Percentiles rank a stretch among this genome's conserved stretches.
Conservation (phyloP, 2,888 invertebrate species). For the Cryptophagus acutangulus region DNA sequence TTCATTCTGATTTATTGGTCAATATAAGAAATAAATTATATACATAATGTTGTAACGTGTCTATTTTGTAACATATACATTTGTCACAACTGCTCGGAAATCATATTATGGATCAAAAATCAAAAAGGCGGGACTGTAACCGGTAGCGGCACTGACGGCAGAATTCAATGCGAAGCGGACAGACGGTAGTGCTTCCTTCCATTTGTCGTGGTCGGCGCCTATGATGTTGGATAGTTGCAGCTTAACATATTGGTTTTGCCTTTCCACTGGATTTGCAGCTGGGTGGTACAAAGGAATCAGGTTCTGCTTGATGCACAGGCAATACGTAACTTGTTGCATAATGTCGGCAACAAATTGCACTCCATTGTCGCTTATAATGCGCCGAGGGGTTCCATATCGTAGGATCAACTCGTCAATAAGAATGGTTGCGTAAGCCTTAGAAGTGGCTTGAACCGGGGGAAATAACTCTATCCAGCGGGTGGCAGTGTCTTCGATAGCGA, state of each 20-base stretch:
- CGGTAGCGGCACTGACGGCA: conserved; percentile 5
- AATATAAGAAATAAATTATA: too few species aligned
- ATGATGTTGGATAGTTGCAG: not conserved
- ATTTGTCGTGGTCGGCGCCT: not conserved
- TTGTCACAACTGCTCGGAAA: too few species aligned
- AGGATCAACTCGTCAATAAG: conserved; percentile 3
- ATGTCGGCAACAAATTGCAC: conserved; percentile 8
- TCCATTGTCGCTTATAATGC: too few species aligned
- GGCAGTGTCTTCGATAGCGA: too few species aligned
- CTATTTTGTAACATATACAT: too few species aligned
- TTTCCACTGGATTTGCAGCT: too few species aligned
- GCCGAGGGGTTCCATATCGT: not conserved
- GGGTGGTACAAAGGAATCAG: conserved; percentile 7
- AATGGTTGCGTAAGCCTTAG: not conserved
- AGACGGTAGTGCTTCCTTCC: conserved; percentile 4
- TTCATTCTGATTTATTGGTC: too few species aligned
- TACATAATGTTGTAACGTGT: too few species aligned
- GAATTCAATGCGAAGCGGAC: too few species aligned
- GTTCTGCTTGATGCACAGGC: conserved; percentile 5
- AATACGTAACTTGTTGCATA: conserved; percentile 7
- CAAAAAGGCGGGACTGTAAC: conserved; percentile 1
- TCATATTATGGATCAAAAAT: too few species aligned
- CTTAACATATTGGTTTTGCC: conserved; percentile 4
- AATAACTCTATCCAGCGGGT: too few species aligned
- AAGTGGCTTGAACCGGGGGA: not conserved